Base-by-base conservation (phyloP, 30 jellyfish, hydroid and myxozoan genomes). In the Turritopsis dohrnii region DNA sequence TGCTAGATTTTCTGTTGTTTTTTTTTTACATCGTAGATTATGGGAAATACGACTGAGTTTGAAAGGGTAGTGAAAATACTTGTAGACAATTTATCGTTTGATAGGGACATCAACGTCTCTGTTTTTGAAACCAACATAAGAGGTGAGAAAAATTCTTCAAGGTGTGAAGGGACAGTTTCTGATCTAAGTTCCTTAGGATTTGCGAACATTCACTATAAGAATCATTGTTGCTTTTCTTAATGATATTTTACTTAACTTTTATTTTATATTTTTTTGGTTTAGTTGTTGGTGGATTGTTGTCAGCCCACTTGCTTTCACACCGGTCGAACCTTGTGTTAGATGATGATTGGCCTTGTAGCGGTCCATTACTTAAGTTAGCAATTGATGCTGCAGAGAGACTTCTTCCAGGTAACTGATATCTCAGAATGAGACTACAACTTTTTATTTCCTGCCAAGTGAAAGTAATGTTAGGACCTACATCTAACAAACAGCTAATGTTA, bases 241-340 rank as follows among this genome's bases (percentile, higher is more conserved):
- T 41, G n/a, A n/a, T n/a, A n/a, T n/a, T n/a, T n/a, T n/a, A n/a
- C n/a, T n/a, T n/a, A n/a, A n/a, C n/a, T n/a, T n/a, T n/a, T n/a
- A n/a, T n/a, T n/a, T n/a, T n/a, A n/a, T n/a, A n/a, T n/a, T n/a
- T n/a, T n/a, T n/a, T n/a, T n/a, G n/a, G n/a, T 85, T 52, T 81
- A 90, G 97, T 92, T 73, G 95, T 92, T 79, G 98, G 98, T 28
- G 98, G 98, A 24, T 84, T 92, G 73, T 72, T 92, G 8, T 88
- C 98, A 41, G 98, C 98, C n/a, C 98, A 92, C 72, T 91, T 92
- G 13, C 95, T 92, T 26, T 66, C 87, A 81, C 69, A 87, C 71
- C 73, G 71, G 74, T 83, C 95, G 23, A 79, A 74, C 9, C n/a
- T 83, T 28, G 77, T 65, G 28, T 74, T 92, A 13, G 92, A 81